Conservation (phyloP, 2,797 vertebrate species). For the Carduelis carduelis region DNA sequence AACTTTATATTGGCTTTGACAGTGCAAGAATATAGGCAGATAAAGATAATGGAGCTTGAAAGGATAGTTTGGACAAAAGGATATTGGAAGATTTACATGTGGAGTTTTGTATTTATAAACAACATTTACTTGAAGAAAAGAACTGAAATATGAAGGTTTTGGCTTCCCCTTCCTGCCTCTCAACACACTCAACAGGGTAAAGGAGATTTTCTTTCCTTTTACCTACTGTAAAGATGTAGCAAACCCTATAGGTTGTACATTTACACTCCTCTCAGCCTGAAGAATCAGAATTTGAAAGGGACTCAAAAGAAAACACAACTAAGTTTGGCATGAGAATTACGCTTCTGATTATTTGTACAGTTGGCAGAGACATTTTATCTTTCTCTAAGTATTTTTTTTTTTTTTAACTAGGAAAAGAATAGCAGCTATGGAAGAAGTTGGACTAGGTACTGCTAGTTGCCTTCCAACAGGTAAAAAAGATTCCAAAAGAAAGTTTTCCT, state of each 20-base stretch:
- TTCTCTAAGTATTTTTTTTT: neutral
- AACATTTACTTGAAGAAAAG: neutral
- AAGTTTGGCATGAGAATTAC: neutral
- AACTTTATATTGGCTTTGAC: neutral
- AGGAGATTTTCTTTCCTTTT: neutral
- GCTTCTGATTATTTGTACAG: neutral
- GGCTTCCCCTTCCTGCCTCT: accelerated
- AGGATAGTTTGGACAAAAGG: neutral
- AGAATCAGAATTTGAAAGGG: neutral
- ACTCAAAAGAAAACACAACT: neutral
- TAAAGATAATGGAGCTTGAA: neutral
- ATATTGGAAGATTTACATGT: neutral
- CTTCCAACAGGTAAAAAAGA: neutral
- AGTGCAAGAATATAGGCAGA: neutral
- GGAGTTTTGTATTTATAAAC: neutral
- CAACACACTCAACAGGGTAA: neutral
- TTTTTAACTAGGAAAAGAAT: neutral
- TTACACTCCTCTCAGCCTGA: neutral
- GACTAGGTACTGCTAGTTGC: neutral
- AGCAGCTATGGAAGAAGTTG: neutral
- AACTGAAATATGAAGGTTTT: neutral
- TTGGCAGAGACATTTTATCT: neutral
- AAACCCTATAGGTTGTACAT: neutral
- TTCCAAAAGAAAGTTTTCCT: neutral
- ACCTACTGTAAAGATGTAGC: neutral